A percentile compares a stretch with the other conserved stretches of the same genome.
phyloP scores from a whole-genome alignment of 2,113 vertebrate genomes.

The Antennarius striatus region DNA sequence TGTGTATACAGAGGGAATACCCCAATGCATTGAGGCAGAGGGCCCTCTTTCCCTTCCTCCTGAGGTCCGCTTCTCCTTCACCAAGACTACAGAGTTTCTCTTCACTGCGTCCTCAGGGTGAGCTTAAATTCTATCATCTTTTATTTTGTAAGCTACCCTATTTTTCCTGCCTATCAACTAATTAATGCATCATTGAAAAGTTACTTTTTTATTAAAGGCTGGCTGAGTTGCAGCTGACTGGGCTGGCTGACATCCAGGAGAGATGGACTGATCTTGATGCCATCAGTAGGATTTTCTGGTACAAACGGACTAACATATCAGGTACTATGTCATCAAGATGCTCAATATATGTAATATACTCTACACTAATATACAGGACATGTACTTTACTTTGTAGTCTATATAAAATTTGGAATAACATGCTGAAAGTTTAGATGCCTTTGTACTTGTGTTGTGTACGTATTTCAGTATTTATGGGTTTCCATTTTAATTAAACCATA shows the following conservation, averaged over 20 bases:
- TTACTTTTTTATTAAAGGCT: slow-evolving; percentile 37
- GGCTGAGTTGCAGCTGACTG: slow-evolving; percentile 57
- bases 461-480: too few species aligned
- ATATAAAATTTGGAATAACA: too few species aligned
- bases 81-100: slow-evolving; percentile 48
- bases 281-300: slow-evolving; percentile 48
- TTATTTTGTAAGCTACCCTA: neutral
- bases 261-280: slow-evolving; percentile 47
- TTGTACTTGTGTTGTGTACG: too few species aligned
- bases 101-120: slow-evolving; percentile 38
- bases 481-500: too few species aligned
- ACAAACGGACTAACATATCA: slow-evolving; percentile 46
- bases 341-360: too few species aligned
- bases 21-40: slow-evolving; percentile 34
- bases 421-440: too few species aligned
- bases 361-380: too few species aligned
- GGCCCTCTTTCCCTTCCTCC: slow-evolving; percentile 24
- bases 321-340: slow-evolving; percentile 31
- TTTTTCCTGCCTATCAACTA: neutral
- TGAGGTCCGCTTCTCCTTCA: slow-evolving; percentile 68
- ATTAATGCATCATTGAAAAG: neutral
- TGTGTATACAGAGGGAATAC: slow-evolving; percentile 52
- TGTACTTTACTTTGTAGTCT: too few species aligned
- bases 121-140: slow-evolving; percentile 1
- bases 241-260: slow-evolving; percentile 5